Percentiles rank a stretch among this genome's conserved stretches.
phyloP scores from a whole-genome alignment of 2,113 vertebrate genomes.

The Formicarius rufipectus region DNA sequence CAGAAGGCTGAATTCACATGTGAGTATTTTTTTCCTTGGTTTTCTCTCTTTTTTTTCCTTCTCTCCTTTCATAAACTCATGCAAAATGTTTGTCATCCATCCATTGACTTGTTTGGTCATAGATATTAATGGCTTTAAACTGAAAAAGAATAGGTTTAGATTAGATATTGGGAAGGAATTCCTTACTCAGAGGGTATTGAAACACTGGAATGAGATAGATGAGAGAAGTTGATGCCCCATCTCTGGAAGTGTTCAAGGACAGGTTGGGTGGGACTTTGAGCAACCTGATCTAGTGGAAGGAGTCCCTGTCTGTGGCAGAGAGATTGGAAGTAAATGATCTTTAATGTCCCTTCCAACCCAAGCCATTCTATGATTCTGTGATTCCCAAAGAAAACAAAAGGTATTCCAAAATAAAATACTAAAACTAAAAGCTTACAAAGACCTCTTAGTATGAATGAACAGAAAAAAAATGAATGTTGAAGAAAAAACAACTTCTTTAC shows the following conservation, averaged over 20 bases:
- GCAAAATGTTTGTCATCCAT: neutral
- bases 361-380: neutral
- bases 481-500: neutral
- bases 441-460: neutral
- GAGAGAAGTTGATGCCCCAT: neutral
- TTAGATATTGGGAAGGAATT: neutral
- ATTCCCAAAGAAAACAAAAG: neutral
- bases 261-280: neutral
- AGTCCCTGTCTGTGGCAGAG: neutral
- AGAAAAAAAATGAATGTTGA: constrained; percentile 12
- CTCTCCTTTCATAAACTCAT: neutral
- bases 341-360: neutral
- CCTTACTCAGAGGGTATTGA: neutral
- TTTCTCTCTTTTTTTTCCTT: neutral
- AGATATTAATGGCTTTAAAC: neutral
- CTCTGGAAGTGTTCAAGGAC: neutral
- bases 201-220: neutral
- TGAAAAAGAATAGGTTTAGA: neutral
- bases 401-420: neutral
- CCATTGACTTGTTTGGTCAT: neutral
- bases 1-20: neutral
- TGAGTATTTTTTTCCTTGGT: neutral
- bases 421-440: neutral
- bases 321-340: neutral
- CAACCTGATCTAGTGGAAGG: neutral